phyloP scores from a whole-genome alignment of 2,113 vertebrate genomes.

The Hippocampus mohnikei region DNA sequence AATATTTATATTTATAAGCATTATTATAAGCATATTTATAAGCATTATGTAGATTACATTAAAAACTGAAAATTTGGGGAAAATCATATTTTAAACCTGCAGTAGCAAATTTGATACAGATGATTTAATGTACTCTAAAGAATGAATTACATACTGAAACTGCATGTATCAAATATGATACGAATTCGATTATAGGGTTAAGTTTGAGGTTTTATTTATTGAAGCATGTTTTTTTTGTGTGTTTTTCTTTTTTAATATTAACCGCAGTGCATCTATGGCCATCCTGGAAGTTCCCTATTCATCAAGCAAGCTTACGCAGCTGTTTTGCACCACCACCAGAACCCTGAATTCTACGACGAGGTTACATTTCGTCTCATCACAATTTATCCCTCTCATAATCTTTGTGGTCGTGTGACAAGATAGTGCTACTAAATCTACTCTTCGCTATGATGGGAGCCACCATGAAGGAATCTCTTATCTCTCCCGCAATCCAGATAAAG shows the following conservation, averaged over 20 bases:
- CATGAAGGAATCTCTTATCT: constrained; percentile 4
- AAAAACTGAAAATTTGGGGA: no score
- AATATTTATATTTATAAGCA: no score
- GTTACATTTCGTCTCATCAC: constrained; percentile 61
- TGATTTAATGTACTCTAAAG: no score
- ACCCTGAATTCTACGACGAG: constrained; percentile 97
- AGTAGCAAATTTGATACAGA: no score
- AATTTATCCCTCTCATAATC: not conserved
- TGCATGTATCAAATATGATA: no score
- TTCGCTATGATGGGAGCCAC: not conserved
- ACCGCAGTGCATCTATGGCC: constrained; percentile 89
- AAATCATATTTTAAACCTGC: no score
- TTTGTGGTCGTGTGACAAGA: not conserved
- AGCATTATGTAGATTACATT: no score
- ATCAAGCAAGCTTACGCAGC: constrained; percentile 82
- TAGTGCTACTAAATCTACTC: constrained; percentile 1
- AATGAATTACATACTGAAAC: no score
- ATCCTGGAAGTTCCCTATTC: constrained; percentile 86
- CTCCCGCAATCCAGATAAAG: constrained; percentile 81
- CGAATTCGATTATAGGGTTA: no score
- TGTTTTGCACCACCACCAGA: constrained; percentile 95
- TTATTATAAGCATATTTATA: no score
- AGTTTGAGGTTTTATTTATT: not conserved
- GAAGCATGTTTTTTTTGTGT: not conserved
- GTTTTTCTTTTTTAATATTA: not conserved